Base-by-base conservation (phyloP, 2,888 invertebrate genomes). In the Trypoxylon attenuatum region DNA sequence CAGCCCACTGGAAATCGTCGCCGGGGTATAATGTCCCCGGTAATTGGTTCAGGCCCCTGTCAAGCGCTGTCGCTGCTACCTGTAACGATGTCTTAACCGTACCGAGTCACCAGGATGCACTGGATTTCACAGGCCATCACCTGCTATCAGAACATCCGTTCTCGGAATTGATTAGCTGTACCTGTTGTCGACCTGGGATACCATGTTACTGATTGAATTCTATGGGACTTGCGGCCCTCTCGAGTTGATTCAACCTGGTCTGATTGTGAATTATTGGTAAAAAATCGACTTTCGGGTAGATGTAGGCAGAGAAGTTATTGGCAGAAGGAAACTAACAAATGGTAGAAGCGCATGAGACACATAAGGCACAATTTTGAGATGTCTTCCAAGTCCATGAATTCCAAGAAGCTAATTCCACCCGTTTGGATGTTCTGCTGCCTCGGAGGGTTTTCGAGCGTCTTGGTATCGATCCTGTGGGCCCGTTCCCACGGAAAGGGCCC, bases 1-100 rank as follows among this genome's bases (percentile, higher is more conserved):
- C 84, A 80, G 82, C 76, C 78, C 78, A 81, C 80, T 73, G 82
- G 69, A 79, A 77, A 80, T 79, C 79, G 82, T 79, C 78, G 80
- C 80, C 67, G 75, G 77, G 82, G n/a, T n/a, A 84, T 84, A 84
- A 81, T 84, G 82, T 82, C 78, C 80, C 70, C 74, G 80, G 82
- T 84, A 84, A 84, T 84, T 84, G 84, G 83, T 83, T 80, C 83
- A 10, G 82, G 84, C 78, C 80, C 79, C 83, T 84, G 84, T 84
- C 84, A 84, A 85, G 77, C n/a, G n/a, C 82, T 83, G 82, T 84
- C 82, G n/a, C n/a, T 80, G 73, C 71, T 80, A 77, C 69, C 78
- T 73, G 76, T 76, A n/a, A 81, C 83, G 80, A 83, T 80, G 81
- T 83, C 83, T 83, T 83, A 83, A 83, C 83, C 82, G 69, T 71